Evolutionary conservation across 2,797 vertebrate genomes (phyloP).

Genomic region (Hydrocynus forskahlii): DNA sequence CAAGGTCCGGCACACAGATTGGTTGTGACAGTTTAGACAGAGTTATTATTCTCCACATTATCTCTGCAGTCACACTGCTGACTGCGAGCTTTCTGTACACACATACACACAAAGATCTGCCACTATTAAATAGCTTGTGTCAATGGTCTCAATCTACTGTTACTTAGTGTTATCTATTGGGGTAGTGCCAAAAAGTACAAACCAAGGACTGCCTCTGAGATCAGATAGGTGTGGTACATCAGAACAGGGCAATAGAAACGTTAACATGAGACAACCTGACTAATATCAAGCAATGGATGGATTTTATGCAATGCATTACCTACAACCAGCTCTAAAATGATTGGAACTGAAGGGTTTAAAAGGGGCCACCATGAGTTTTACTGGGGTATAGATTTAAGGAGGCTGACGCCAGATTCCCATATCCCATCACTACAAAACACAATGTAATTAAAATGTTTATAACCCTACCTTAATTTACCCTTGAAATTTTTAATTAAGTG

Average conservation of each 20-base stretch:
- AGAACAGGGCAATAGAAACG: background rate
- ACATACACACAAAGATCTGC: background rate
- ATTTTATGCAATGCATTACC: background rate
- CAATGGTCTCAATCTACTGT: background rate
- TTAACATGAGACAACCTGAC: background rate
- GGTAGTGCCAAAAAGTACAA: background rate
- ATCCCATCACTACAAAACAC: too few relatives aligned
- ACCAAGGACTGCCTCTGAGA: background rate
- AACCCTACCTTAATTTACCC: too few relatives aligned
- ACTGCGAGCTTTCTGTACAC: slow-evolving; percentile 35
- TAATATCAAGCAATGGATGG: background rate
- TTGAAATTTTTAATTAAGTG: too few relatives aligned
- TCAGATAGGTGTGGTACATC: background rate
- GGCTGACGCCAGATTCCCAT: too few relatives aligned
- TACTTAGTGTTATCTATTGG: background rate
- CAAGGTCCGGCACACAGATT: slow-evolving; percentile 40
- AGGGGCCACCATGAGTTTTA: too few relatives aligned
- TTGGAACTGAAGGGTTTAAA: too few relatives aligned
- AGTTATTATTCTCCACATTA: slow-evolving; percentile 55
- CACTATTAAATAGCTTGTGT: background rate
- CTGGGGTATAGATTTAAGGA: too few relatives aligned
- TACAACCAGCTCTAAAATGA: too few relatives aligned
- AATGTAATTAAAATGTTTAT: too few relatives aligned
- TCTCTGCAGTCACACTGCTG: slow-evolving; percentile 49
- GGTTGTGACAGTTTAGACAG: slow-evolving; percentile 55